A percentile compares a stretch with the other conserved stretches of the same genome.
Conservation (phyloP, 1,140 invertebrate genomes). For the Panonychus citri region DNA sequence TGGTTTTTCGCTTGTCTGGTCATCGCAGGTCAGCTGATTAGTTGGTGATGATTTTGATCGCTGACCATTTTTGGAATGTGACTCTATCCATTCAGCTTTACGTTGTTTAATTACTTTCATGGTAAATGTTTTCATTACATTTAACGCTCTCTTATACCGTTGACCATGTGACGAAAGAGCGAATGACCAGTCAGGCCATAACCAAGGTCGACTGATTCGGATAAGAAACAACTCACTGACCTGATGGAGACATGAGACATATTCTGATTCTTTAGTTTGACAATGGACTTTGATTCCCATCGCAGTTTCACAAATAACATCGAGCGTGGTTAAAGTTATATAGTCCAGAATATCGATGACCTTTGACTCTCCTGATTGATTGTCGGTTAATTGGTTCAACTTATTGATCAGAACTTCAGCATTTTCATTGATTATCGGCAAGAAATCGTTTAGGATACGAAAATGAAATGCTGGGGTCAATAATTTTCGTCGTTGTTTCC, state of each 20-base stretch:
- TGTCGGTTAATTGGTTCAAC: conserved; percentile 21
- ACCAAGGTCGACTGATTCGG: conserved; percentile 6
- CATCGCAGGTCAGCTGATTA: not conserved
- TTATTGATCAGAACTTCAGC: conserved; percentile 37
- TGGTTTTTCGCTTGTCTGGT: no score
- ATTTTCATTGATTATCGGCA: conserved; percentile 56
- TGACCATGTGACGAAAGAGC: not conserved
- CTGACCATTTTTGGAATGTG: not conserved
- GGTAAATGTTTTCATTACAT: conserved; percentile 11
- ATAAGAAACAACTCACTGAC: conserved; percentile 2
- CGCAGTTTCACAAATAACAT: conserved; percentile 64
- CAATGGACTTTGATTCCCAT: conserved; percentile 49
- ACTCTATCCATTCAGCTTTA: conserved; percentile 7
- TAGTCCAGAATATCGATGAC: conserved; percentile 41
- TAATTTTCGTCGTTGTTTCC: conserved; percentile 54
- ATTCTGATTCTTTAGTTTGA: conserved; percentile 42
- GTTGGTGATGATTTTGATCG: not conserved
- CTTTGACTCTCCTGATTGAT: not conserved
- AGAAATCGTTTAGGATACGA: conserved; percentile 57
- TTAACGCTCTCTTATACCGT: conserved; percentile 4
- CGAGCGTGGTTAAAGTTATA: conserved; percentile 55
- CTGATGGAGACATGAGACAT: conserved; percentile 34
- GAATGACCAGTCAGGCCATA: conserved; percentile 7
- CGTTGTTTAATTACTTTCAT: conserved; percentile 10
- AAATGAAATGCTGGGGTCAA: conserved; percentile 80